These are phyloP conservation scores for Euura lappo DNA, from an alignment of 1,140 invertebrate species.

Conservation along the genomic window DNA sequence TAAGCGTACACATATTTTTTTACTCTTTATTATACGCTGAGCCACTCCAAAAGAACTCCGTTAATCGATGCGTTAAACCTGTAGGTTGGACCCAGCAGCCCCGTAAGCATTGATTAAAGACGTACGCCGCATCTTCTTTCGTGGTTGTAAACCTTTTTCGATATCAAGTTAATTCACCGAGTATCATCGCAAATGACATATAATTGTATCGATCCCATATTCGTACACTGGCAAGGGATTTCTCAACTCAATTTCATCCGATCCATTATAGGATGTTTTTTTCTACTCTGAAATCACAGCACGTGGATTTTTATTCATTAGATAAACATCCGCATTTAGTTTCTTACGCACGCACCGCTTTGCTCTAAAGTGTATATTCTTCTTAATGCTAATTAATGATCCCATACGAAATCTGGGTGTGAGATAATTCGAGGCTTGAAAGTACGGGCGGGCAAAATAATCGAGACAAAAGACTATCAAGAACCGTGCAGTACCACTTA, in stretches of 20 bases:
- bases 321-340: no score
- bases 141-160: no score
- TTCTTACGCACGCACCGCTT: no score
- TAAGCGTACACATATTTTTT: no score
- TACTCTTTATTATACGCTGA: no score
- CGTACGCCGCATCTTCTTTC: neutral
- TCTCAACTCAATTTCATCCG: no score
- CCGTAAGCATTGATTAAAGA: conserved; percentile 3
- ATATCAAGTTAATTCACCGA: neutral
- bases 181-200: conserved; percentile 3
- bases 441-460: neutral
- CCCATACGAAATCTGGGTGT: neutral
- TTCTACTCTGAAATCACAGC: no score
- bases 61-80: neutral
- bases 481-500: neutral
- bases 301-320: no score
- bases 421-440: neutral
- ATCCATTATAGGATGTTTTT: no score
- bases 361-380: no score
- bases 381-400: neutral
- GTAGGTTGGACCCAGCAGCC: neutral
- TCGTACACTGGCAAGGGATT: neutral
- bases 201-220: neutral
- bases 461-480: neutral
- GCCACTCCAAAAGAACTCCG: neutral